Base-by-base conservation (phyloP, 2,113 vertebrate genomes). In the Spizaetus ornatus region DNA sequence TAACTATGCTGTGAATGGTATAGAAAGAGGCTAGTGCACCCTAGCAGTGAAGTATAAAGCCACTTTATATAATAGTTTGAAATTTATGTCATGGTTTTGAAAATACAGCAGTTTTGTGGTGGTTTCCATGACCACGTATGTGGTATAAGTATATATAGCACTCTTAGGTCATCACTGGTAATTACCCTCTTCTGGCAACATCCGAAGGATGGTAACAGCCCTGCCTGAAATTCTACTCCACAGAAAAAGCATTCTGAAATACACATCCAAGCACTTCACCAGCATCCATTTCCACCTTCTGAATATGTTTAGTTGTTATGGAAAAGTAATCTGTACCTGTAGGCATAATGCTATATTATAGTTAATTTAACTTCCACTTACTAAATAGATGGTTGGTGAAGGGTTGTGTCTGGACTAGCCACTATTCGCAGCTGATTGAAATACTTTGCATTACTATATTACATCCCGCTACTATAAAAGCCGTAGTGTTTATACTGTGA, bases 1-100 rank as follows among this genome's bases (percentile, higher is more conserved):
- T 97, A 97, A 98, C 98, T 81, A 81, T 96, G 96, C 96, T 97
- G 96, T 95, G 96, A 97, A 97, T 96, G 97, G 96, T 97, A 98
- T 97, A 88, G 95, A 93, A 96, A 82, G 92, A 80, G 78, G 90
- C 97, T 96, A 84, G 86, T 96, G 97, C 96, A 97, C 96, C 96
- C 96, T 97, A 67, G 67, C 92, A 87, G 96, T 61, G 90, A 87
- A 93, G 66, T 58, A 71, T 66, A 96, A 98, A 97, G 93, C 95
- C 73, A 93, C 82, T 94, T 97, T 95, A 94, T 85, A 7, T 88
- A 97, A 96, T 94, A 93, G 72, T 85, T 90, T 69, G 79, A 69
- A 97, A 98, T 98, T 96, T 98, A 96, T 97, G 94, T 88, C 94
- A 91, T 77, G 83, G 82, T 73, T 95, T 76, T 83, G 96, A 97